Percentiles rank a stretch among this genome's conserved stretches.
Evolutionary conservation across 2,113 vertebrate genomes (phyloP).

Genomic region (Hippocampus guttulatus): DNA sequence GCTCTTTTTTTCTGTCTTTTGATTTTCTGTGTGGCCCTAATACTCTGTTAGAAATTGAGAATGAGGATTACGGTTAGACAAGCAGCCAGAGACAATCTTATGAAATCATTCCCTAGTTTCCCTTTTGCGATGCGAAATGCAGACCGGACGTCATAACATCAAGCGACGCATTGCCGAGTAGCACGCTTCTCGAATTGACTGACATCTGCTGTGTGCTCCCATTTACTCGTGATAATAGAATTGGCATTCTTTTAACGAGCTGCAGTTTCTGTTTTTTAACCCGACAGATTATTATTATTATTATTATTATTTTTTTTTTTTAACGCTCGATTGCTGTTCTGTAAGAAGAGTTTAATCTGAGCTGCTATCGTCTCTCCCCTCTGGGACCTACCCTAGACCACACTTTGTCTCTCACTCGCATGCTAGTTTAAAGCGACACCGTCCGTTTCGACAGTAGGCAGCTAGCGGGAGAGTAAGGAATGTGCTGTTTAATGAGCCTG

Average conservation of each 20-base stretch:
- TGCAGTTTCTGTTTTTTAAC: constrained; percentile 47
- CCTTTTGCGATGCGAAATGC: constrained; percentile 10
- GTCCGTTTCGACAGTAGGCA: constrained; percentile 26
- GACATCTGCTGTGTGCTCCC: constrained; percentile 24
- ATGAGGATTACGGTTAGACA: constrained; percentile 31
- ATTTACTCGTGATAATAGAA: constrained; percentile 9
- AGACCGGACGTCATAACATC: neutral
- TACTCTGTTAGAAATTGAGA: neutral
- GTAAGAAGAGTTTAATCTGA: constrained; percentile 48
- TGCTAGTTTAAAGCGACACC: constrained; percentile 39
- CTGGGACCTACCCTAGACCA: constrained; percentile 72
- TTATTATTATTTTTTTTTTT: constrained; percentile 31
- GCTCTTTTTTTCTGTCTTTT: neutral
- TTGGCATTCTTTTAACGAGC: constrained; percentile 20
- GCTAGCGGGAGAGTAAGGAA: constrained; percentile 28
- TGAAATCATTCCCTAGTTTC: constrained; percentile 32
- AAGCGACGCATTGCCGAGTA: constrained; percentile 16
- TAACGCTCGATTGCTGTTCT: constrained; percentile 44
- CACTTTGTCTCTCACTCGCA: constrained; percentile 33
- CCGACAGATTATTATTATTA: constrained; percentile 48
- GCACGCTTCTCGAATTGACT: constrained; percentile 20
- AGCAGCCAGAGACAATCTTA: constrained; percentile 63
- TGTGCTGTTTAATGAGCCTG: constrained; percentile 20
- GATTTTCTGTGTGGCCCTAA: neutral
- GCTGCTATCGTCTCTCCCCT: constrained; percentile 17